A percentile compares a stretch with the other conserved stretches of the same genome.
Evolutionary conservation across 2,113 vertebrate species (phyloP).

Genomic region (Ameiurus melas): DNA sequence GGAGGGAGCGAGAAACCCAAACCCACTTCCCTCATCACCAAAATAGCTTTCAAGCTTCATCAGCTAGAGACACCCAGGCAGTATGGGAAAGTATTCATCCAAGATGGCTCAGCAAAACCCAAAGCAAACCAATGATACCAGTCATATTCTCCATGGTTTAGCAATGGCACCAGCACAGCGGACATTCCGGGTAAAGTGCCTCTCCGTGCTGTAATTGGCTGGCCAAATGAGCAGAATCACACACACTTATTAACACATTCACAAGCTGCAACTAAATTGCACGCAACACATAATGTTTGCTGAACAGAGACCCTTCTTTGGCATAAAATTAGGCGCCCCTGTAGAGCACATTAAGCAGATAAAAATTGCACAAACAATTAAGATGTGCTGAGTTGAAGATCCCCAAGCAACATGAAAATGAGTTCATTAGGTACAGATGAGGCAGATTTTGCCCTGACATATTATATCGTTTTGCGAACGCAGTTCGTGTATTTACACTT

Average conservation of each 20-base stretch:
- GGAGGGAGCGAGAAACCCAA: slow-evolving; percentile 24
- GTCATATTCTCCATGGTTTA: background rate
- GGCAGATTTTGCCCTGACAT: slow-evolving; percentile 26
- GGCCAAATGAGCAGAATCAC: slow-evolving; percentile 19
- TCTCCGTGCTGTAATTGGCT: background rate
- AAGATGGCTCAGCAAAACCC: slow-evolving; percentile 22
- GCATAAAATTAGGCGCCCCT: slow-evolving; percentile 26
- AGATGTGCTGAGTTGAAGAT: slow-evolving; percentile 38
- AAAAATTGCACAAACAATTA: slow-evolving; percentile 41
- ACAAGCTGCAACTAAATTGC: slow-evolving; percentile 13
- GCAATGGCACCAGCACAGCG: background rate
- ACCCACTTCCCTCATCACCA: slow-evolving; percentile 5
- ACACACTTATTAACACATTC: slow-evolving; percentile 27
- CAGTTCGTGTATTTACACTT: background rate
- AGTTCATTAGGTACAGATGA: slow-evolving; percentile 49
- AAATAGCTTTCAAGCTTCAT: slow-evolving; percentile 13
- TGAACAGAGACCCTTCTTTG: slow-evolving; percentile 26
- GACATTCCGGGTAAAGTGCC: background rate
- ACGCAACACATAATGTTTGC: slow-evolving; percentile 23
- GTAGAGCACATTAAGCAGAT: slow-evolving; percentile 40
- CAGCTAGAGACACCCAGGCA: slow-evolving; percentile 13
- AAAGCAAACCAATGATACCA: background rate
- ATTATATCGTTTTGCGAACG: background rate
- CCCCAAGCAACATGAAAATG: slow-evolving; percentile 32
- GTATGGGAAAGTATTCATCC: background rate